Evolutionary conservation across 2,888 invertebrate species (phyloP).

Genomic region (Aporophyla lueneburgensis): DNA sequence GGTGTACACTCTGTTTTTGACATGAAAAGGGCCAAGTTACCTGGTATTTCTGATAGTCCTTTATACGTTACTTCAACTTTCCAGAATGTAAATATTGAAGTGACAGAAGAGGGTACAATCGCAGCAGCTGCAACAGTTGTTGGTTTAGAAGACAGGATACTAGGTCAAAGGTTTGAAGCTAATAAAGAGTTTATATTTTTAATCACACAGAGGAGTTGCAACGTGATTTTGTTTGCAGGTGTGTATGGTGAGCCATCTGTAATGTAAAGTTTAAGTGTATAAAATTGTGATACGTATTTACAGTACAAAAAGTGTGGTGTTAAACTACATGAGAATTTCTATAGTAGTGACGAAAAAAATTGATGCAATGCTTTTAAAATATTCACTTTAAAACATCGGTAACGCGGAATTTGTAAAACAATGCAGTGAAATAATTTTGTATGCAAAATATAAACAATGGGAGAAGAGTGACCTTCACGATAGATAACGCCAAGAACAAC

Average conservation of each 20-base stretch:
- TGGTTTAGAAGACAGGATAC: conserved; percentile 84
- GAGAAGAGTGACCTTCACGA: conserved; percentile 24
- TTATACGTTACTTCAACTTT: conserved; percentile 91
- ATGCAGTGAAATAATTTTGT: conserved; percentile 22
- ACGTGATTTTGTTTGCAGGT: conserved; percentile 92
- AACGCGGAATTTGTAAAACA: conserved; percentile 23
- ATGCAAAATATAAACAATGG: conserved; percentile 34
- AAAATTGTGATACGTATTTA: conserved; percentile 25
- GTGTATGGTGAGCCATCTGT: conserved; percentile 82
- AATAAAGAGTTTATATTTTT: conserved; percentile 93
- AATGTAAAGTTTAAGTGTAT: conserved; percentile 44
- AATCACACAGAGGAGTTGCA: conserved; percentile 91
- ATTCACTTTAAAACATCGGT: background rate
- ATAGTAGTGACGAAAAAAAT: background rate
- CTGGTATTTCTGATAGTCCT: conserved; percentile 90
- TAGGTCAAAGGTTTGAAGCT: conserved; percentile 91
- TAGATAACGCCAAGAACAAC: conserved; percentile 14
- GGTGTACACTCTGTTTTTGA: conserved; percentile 93
- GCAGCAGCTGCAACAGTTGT: conserved; percentile 92
- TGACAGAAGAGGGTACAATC: conserved; percentile 94
- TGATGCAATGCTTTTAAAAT: background rate
- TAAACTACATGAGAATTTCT: background rate
- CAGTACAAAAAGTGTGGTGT: conserved; percentile 9
- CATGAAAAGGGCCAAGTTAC: conserved; percentile 89
- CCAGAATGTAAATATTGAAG: conserved; percentile 93